Evolutionary conservation across 2,888 invertebrate species (phyloP).

Genomic region (Cyaniris semiargus): DNA sequence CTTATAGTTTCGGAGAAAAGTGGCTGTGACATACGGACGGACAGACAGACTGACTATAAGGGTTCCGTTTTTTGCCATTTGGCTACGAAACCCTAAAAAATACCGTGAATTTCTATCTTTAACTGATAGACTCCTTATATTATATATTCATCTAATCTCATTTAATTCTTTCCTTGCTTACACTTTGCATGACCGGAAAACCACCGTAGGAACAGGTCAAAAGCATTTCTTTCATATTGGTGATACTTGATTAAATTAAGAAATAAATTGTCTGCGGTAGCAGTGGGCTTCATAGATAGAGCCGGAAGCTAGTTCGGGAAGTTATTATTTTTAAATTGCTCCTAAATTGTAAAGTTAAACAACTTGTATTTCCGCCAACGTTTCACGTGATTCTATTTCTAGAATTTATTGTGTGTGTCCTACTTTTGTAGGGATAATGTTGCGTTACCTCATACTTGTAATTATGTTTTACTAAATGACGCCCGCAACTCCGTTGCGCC

Average conservation of each 20-base stretch:
- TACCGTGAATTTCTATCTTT: too few species aligned
- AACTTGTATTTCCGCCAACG: slow-evolving; percentile 8
- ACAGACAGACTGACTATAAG: too few species aligned
- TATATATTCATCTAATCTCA: too few species aligned
- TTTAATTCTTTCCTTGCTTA: too few species aligned
- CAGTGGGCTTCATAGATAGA: neutral
- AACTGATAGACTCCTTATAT: too few species aligned
- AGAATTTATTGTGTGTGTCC: neutral
- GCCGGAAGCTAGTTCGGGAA: slow-evolving; percentile 9
- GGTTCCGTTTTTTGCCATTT: too few species aligned
- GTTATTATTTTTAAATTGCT: slow-evolving; percentile 20
- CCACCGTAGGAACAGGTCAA: neutral
- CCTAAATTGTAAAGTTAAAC: slow-evolving; percentile 20
- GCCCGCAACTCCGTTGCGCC: too few species aligned
- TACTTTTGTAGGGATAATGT: neutral
- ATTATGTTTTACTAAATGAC: slow-evolving; percentile 9
- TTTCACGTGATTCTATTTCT: slow-evolving; percentile 11
- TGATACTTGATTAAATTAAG: neutral
- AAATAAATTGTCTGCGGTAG: neutral
- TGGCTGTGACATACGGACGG: too few species aligned
- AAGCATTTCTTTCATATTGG: neutral
- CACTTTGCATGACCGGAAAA: too few species aligned
- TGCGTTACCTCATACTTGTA: neutral
- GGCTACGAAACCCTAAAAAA: too few species aligned
- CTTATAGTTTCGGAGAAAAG: too few species aligned